These are phyloP conservation scores for Elgaria multicarinata DNA, from an alignment of 2,113 vertebrate species.

Conservation along the genomic window DNA sequence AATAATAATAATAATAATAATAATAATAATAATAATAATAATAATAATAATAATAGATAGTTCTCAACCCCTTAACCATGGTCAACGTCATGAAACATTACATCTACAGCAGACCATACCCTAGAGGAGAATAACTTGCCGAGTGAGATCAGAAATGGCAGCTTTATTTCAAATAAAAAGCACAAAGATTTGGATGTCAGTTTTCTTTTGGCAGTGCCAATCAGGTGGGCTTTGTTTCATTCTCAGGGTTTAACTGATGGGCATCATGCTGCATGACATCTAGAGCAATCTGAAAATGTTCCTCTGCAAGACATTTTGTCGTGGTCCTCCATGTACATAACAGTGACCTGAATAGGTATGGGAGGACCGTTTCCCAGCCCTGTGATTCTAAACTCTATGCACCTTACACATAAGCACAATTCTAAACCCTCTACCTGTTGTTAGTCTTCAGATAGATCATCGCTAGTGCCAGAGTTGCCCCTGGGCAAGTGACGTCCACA, in stretches of 20 bases:
- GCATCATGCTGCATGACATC: background rate
- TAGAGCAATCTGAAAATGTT: background rate
- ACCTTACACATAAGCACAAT: background rate
- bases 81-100: background rate
- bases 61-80: background rate
- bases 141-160: background rate
- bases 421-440: conserved; percentile 84
- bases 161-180: background rate
- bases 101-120: too few species aligned
- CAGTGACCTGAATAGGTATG: background rate
- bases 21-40: too few species aligned
- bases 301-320: background rate
- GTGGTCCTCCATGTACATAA: background rate
- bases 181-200: background rate
- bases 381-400: background rate
- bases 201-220: background rate
- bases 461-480: conserved; percentile 94
- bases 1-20: too few species aligned
- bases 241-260: background rate
- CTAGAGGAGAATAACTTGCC: background rate
- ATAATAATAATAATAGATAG: too few species aligned
- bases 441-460: conserved; percentile 99
- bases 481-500: conserved; percentile 96
- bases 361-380: background rate
- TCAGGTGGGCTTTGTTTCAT: background rate